Evolutionary conservation across 2,888 invertebrate genomes (phyloP).

Genomic region (Lithophane socia): DNA sequence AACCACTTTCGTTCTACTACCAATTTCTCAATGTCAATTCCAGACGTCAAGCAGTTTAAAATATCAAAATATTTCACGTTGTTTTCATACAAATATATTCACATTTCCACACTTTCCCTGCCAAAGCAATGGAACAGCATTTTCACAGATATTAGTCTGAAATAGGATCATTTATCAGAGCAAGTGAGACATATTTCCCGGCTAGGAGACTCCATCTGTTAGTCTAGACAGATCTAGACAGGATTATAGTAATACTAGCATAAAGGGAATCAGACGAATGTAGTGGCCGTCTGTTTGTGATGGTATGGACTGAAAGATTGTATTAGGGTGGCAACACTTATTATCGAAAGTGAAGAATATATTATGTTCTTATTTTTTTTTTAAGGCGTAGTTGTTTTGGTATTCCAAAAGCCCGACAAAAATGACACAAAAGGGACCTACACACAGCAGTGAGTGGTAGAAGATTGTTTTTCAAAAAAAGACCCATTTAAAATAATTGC

Average conservation of each 20-base stretch:
- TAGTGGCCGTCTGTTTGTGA: conserved; percentile 13
- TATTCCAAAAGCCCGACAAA: neutral
- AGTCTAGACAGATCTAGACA: conserved; percentile 58
- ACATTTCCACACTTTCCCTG: neutral
- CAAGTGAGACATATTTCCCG: conserved; percentile 44
- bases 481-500: too few species aligned
- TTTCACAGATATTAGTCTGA: conserved; percentile 45
- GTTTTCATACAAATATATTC: conserved; percentile 16
- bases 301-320: neutral
- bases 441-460: neutral
- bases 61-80: conserved; percentile 2
- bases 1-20: neutral
- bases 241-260: conserved; percentile 46
- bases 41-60: conserved; percentile 10
- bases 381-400: neutral
- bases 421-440: neutral
- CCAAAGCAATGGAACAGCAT: conserved; percentile 35
- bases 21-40: conserved; percentile 1
- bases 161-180: conserved; percentile 56
- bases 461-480: neutral
- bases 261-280: conserved; percentile 40
- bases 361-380: neutral
- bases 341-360: neutral
- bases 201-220: conserved; percentile 55
- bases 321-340: neutral